Evolutionary conservation across 2,888 invertebrate species (phyloP), one percentile per base, ranked within the genome.

Genomic region (Oscheius sp.): DNA sequence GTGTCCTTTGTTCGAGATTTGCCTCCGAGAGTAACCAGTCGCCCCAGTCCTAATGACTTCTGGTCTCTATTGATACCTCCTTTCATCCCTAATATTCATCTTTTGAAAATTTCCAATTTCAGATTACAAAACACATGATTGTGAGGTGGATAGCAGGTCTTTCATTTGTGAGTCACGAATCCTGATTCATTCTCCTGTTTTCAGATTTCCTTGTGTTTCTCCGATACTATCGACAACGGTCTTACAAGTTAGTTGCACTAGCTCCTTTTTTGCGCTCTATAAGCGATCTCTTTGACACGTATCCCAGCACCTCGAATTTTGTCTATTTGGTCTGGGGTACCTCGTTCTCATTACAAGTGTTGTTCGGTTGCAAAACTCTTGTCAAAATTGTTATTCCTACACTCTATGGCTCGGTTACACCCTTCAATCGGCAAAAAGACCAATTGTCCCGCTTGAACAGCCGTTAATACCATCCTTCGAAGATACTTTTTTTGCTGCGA

Each of bases 191-290:
- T 53, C 32, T 60, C 13, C 29, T 21, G 9, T 21, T 29, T 68
- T 68, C 55, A 68, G 68, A 21, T 68, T 42, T 53, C 37, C 5
- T 42, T 68, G n/a, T 53, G 35, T 29, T 55, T 55, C 13, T 13
- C 68, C 11, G 68, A 68, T 33, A 68, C 68, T 35, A 68, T 68
- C 35, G 68, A 68, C 53, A 68, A 68, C 55, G 68, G 68, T 68
- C 42, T 68, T 35, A n/a, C 68, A 68, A 53, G 68, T 68, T 37
- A 53, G 63, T 42, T 13, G 53, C 53, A 53, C 53, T 29, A 4
- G 4, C 10, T 53, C 21, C 21, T 53, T 53, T 53, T 29, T 13
- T 4, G 4, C 53, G 13, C 4, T 53, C 53, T 7, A 13, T 53
- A 29, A 53, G 13, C 53, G 11, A 53, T 29, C 53, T 63, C 58